phyloP scores from a whole-genome alignment of 2,797 vertebrate genomes.

The Mormyrus hasselquistii region DNA sequence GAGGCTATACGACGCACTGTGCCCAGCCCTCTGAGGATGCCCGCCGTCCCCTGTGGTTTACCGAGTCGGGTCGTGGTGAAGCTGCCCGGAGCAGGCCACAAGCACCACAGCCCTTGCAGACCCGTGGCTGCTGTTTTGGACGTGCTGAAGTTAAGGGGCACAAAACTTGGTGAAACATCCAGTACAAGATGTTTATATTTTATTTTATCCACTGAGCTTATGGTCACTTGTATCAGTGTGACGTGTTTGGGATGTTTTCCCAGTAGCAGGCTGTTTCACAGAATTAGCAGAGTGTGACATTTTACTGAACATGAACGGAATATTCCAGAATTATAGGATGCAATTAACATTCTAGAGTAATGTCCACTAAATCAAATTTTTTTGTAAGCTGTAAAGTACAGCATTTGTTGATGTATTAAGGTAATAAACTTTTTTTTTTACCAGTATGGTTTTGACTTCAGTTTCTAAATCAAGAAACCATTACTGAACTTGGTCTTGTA shows the following conservation, averaged over 20 bases:
- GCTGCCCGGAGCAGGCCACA: background rate
- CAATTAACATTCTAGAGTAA: background rate
- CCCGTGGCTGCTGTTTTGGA: background rate
- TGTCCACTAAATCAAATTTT: background rate
- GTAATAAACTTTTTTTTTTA: constrained; percentile 1
- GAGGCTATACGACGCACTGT: constrained; percentile 81
- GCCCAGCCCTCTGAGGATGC: constrained; percentile 58
- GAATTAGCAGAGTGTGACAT: background rate
- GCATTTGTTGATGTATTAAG: background rate
- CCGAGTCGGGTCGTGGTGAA: background rate
- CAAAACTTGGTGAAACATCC: background rate
- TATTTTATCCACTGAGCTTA: background rate
- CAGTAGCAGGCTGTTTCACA: background rate
- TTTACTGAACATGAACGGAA: background rate
- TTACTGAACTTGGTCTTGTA: background rate
- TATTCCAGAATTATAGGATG: background rate
- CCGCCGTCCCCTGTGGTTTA: background rate
- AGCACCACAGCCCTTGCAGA: background rate
- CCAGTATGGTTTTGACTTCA: background rate
- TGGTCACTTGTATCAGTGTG: background rate
- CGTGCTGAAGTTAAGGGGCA: background rate
- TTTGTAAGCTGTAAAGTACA: background rate
- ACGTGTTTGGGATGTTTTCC: background rate
- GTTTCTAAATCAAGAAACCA: background rate
- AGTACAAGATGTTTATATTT: background rate